These are phyloP conservation scores for Poeciliopsis retropinna DNA, from an alignment of 2,113 vertebrate genomes.

Conservation along the genomic window DNA sequence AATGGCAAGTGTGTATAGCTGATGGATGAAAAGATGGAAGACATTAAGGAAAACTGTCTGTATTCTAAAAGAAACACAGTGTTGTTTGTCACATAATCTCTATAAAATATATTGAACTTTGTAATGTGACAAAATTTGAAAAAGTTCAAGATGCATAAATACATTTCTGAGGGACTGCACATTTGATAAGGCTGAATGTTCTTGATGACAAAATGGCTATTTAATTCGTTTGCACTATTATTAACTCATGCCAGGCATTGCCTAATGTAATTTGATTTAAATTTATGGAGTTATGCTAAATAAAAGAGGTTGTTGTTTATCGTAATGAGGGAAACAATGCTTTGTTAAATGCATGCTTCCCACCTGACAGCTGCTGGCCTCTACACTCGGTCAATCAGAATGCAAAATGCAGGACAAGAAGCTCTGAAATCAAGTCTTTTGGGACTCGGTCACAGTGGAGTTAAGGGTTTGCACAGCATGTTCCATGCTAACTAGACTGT, in stretches of 20 bases:
- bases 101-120: background rate
- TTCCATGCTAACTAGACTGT: conserved; percentile 55
- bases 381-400: conserved; percentile 60
- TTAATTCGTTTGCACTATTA: conserved; percentile 53
- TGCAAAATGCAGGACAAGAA: conserved; percentile 57
- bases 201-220: conserved; percentile 42
- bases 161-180: conserved; percentile 4
- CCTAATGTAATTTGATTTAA: conserved; percentile 33
- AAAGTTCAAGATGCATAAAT: background rate
- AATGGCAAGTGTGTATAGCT: no score
- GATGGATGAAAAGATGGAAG: no score
- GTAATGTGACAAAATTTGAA: background rate
- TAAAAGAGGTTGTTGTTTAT: conserved; percentile 37
- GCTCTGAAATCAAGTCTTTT: conserved; percentile 45
- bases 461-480: conserved; percentile 56
- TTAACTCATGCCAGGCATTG: conserved; percentile 27
- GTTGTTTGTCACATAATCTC: background rate
- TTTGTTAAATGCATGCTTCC: conserved; percentile 27
- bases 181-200: conserved; percentile 38
- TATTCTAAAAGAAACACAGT: background rate
- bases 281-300: conserved; percentile 56
- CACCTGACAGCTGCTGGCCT: conserved; percentile 49
- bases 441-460: conserved; percentile 54
- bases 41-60: no score
- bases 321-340: conserved; percentile 47